Conservation (phyloP, 2,888 invertebrate species). For the Netelia fuscicornis region DNA sequence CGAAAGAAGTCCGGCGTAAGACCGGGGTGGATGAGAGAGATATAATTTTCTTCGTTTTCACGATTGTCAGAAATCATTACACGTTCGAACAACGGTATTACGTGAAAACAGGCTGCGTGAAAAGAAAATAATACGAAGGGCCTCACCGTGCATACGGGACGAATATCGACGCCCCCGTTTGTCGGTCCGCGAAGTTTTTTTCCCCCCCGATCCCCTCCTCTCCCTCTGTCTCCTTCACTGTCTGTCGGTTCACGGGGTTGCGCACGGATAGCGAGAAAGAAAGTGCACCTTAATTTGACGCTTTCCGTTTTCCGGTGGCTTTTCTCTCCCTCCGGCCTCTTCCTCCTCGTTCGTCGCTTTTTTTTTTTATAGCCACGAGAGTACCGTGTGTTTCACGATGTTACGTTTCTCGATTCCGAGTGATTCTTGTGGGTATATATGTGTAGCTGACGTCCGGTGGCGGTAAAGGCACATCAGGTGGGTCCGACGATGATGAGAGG, state of each 20-base stretch:
- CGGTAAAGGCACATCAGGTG: slow-evolving; percentile 27
- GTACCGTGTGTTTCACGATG: slow-evolving; percentile 59
- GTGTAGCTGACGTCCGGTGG: neutral
- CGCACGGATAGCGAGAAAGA: slow-evolving; percentile 41
- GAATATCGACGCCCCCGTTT: slow-evolving; percentile 67
- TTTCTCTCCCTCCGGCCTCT: slow-evolving; percentile 62
- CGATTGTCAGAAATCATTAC: slow-evolving; percentile 70
- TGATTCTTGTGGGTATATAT: slow-evolving; percentile 7
- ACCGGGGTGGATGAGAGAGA: slow-evolving; percentile 16
- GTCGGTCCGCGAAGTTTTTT: slow-evolving; percentile 56
- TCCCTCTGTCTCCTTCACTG: slow-evolving; percentile 29
- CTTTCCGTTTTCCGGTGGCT: slow-evolving; percentile 73
- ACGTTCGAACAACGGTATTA: slow-evolving; percentile 60
- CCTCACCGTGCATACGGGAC: slow-evolving; percentile 44
- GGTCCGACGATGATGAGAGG: slow-evolving; percentile 43
- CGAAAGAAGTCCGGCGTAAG: slow-evolving; percentile 20
- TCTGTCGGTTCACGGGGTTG: slow-evolving; percentile 41
- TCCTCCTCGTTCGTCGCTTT: slow-evolving; percentile 18
- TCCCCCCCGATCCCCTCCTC: slow-evolving; percentile 33
- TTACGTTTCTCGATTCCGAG: slow-evolving; percentile 46
- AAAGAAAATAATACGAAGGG: slow-evolving; percentile 55
- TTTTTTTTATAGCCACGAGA: slow-evolving; percentile 27
- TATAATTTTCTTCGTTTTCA: slow-evolving; percentile 68
- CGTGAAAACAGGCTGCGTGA: slow-evolving; percentile 66
- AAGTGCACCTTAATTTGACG: slow-evolving; percentile 71